Evolutionary conservation across 2,797 vertebrate genomes (phyloP).

Genomic region (Acanthiza pusilla): DNA sequence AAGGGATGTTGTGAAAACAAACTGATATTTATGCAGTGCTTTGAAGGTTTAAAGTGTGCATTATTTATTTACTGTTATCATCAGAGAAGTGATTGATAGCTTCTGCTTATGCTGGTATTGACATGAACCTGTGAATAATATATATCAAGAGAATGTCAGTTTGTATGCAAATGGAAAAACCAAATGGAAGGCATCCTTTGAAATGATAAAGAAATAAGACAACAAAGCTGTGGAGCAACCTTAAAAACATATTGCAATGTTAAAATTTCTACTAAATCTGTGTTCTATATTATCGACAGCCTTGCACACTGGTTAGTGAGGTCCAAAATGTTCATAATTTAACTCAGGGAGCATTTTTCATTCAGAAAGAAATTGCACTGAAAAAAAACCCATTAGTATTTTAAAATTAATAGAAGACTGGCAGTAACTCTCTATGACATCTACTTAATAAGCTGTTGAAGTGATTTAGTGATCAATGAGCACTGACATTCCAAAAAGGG

Average conservation of each 20-base stretch:
- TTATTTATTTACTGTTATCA: conserved; percentile 56
- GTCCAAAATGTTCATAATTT: conserved; percentile 1
- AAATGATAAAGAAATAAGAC: conserved; percentile 12
- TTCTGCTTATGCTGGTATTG: conserved; percentile 35
- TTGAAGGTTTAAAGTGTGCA: conserved; percentile 47
- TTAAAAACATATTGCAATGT: not conserved
- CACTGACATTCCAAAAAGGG: conserved; percentile 52
- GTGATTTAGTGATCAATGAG: conserved; percentile 65
- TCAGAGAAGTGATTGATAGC: conserved; percentile 48
- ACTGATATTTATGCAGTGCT: conserved; percentile 33
- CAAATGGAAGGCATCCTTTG: conserved; percentile 31
- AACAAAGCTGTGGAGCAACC: not conserved
- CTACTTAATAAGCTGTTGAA: conserved; percentile 66
- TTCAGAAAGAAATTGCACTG: conserved; percentile 43
- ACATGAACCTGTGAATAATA: conserved; percentile 43
- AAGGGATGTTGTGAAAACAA: conserved; percentile 34
- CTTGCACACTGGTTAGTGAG: not conserved
- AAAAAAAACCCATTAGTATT: not conserved
- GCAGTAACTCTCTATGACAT: conserved; percentile 64
- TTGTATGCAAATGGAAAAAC: conserved; percentile 30
- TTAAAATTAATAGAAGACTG: conserved; percentile 50
- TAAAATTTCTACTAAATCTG: not conserved
- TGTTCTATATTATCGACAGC: not conserved
- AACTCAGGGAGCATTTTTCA: conserved; percentile 14
- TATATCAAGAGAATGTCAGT: conserved; percentile 27